Conservation (phyloP, 2,888 invertebrate genomes). For the Drosophila flavopinicola region DNA sequence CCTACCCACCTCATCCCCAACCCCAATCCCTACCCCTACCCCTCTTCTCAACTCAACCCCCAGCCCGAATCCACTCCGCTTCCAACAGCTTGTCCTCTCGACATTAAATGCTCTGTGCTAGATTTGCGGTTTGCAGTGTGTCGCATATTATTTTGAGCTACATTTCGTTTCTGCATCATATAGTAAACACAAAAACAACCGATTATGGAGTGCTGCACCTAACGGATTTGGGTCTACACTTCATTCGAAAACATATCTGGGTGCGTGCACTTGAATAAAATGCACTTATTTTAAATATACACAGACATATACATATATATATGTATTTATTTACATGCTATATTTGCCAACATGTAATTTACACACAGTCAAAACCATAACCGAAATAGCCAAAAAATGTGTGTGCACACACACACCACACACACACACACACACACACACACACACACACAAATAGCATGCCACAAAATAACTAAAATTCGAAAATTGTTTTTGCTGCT, state of each 20-base stretch:
- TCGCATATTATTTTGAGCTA: conserved; percentile 52
- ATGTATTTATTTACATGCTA: conserved; percentile 17
- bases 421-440: too few species aligned
- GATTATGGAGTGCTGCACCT: conserved; percentile 2
- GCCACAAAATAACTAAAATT: conserved; percentile 15
- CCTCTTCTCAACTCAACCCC: background rate
- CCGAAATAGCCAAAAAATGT: conserved; percentile 6
- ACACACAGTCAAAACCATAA: conserved; percentile 10
- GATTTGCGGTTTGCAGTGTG: conserved; percentile 66
- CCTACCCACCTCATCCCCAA: background rate
- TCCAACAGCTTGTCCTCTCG: conserved; percentile 15
- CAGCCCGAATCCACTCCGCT: background rate
- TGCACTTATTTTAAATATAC: conserved; percentile 46
- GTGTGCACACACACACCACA: too few species aligned
- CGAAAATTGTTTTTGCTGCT: conserved; percentile 16
- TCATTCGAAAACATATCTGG: conserved; percentile 54
- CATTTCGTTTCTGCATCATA: conserved; percentile 33
- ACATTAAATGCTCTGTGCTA: conserved; percentile 57
- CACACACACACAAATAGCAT: background rate
- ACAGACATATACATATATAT: too few species aligned
- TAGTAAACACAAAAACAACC: conserved; percentile 13
- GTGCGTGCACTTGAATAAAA: conserved; percentile 49
- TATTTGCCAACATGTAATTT: conserved; percentile 42
- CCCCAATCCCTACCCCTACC: background rate
- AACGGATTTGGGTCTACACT: conserved; percentile 38